Evolutionary conservation across 1,140 invertebrate species (phyloP).

Genomic region (Whitmania pigra): DNA sequence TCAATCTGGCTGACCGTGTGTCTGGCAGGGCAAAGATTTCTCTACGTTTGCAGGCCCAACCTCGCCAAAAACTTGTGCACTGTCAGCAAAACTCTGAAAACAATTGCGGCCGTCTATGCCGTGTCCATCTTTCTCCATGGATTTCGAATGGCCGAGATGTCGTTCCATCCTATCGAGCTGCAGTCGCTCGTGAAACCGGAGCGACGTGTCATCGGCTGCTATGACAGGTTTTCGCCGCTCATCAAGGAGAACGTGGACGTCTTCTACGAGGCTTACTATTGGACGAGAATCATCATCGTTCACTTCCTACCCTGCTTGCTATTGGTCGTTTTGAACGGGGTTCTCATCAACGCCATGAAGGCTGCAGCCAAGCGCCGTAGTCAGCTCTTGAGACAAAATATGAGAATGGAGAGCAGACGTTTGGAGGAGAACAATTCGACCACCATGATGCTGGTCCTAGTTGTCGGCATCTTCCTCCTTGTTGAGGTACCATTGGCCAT

Average conservation of each 20-base stretch:
- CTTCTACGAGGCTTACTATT: slow-evolving; percentile 50
- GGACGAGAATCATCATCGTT: slow-evolving; percentile 41
- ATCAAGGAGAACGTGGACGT: slow-evolving; percentile 1
- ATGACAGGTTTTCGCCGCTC: neutral
- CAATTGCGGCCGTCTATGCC: slow-evolving; percentile 57
- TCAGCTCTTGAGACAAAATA: slow-evolving; percentile 67
- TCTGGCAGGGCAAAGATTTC: slow-evolving; percentile 61
- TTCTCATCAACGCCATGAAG: slow-evolving; percentile 66
- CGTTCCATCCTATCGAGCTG: slow-evolving; percentile 43
- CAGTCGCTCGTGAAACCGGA: slow-evolving; percentile 50
- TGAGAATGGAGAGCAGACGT: slow-evolving; percentile 68
- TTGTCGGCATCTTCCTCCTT: slow-evolving; percentile 24
- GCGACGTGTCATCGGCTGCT: neutral
- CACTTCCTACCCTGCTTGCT: slow-evolving; percentile 69
- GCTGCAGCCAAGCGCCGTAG: slow-evolving; percentile 64
- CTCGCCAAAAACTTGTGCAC: slow-evolving; percentile 69
- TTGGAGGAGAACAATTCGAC: slow-evolving; percentile 72
- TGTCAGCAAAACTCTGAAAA: slow-evolving; percentile 61
- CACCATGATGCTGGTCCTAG: slow-evolving; percentile 70
- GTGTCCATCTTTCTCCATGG: slow-evolving; percentile 61
- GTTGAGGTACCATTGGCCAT: slow-evolving; percentile 26
- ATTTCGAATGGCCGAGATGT: slow-evolving; percentile 57
- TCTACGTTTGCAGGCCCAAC: slow-evolving; percentile 72
- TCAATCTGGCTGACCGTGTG: slow-evolving; percentile 18
- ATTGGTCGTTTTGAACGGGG: slow-evolving; percentile 68